Percentiles rank a stretch among this genome's conserved stretches.
Conservation (phyloP, 92 coral and sea anemone genomes). For the Blastomussa wellsi region DNA sequence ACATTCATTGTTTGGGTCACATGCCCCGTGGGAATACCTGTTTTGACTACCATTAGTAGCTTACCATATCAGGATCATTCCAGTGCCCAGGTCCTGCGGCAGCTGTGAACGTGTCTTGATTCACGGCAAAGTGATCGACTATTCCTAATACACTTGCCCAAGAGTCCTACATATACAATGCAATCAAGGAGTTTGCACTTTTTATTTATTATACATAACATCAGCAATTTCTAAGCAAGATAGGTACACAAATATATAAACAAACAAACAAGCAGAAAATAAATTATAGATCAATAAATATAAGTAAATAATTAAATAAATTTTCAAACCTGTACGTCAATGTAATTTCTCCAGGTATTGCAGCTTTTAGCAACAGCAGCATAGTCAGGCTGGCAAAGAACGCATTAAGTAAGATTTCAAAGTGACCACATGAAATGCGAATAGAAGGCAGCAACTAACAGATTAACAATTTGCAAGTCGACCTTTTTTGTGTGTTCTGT, state of each 20-base stretch:
- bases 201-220: not conserved
- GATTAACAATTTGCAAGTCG: too few species aligned
- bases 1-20: too few species aligned
- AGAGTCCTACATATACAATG: slow-evolving; percentile 67
- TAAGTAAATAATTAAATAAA: not conserved
- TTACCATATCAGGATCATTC: slow-evolving; percentile 98
- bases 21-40: too few species aligned
- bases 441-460: too few species aligned
- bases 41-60: not conserved
- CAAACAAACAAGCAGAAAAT: not conserved
- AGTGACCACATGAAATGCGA: too few species aligned
- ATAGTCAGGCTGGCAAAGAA: slow-evolving; percentile 72
- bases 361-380: slow-evolving; percentile 75
- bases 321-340: slow-evolving; percentile 85
- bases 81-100: slow-evolving; percentile 99
- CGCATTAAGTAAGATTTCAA: not conserved
- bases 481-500: too few species aligned
- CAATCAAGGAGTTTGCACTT: not conserved
- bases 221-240: too few species aligned
- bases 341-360: slow-evolving; percentile 90
- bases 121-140: slow-evolving; percentile 89
- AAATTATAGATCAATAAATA: too few species aligned
- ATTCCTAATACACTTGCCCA: slow-evolving; percentile 82
- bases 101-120: slow-evolving; percentile 77
- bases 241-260: not conserved